These are phyloP conservation scores for Eutrigla gurnardus DNA, from an alignment of 2,797 vertebrate genomes.

Conservation along the genomic window DNA sequence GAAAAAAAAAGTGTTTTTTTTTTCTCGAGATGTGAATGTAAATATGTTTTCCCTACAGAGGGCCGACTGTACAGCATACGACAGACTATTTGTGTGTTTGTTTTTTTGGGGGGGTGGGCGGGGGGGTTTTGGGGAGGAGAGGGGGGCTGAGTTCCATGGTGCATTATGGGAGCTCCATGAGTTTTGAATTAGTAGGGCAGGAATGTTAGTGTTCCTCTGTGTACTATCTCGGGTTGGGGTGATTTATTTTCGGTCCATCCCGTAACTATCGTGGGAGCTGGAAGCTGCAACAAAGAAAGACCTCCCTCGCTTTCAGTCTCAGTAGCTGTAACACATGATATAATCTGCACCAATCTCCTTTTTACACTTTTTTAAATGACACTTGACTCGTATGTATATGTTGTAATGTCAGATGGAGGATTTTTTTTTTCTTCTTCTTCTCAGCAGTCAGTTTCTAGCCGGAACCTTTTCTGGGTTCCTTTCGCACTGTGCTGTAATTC, in stretches of 20 bases:
- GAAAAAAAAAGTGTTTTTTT: conserved; percentile 35
- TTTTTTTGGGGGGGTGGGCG: conserved; percentile 24
- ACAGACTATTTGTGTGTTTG: conserved; percentile 64
- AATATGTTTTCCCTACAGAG: conserved; percentile 71
- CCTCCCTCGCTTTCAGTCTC: conserved; percentile 44
- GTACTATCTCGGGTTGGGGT: conserved; percentile 65
- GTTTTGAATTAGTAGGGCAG: conserved; percentile 70
- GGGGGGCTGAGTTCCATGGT: conserved; percentile 36
- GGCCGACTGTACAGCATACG: conserved; percentile 74
- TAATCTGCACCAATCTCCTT: conserved; percentile 61
- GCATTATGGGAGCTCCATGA: conserved; percentile 65
- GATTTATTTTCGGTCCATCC: conserved; percentile 73
- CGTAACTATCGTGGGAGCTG: conserved; percentile 64
- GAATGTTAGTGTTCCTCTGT: conserved; percentile 74
- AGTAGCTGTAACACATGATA: conserved; percentile 64
- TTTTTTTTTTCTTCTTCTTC: conserved; percentile 8
- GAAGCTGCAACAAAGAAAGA: conserved; percentile 57
- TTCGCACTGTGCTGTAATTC: conserved; percentile 78
- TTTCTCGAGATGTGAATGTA: conserved; percentile 83
- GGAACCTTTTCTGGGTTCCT: conserved; percentile 51
- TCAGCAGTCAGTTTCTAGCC: conserved; percentile 52
- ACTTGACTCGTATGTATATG: conserved; percentile 73
- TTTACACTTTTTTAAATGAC: conserved; percentile 52
- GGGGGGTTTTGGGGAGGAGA: not conserved
- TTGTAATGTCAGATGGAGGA: conserved; percentile 65